Evolutionary conservation across 37 sponge, comb jelly and placozoan genomes (phyloP).

Genomic region (Halisarca cf. caerulea): DNA sequence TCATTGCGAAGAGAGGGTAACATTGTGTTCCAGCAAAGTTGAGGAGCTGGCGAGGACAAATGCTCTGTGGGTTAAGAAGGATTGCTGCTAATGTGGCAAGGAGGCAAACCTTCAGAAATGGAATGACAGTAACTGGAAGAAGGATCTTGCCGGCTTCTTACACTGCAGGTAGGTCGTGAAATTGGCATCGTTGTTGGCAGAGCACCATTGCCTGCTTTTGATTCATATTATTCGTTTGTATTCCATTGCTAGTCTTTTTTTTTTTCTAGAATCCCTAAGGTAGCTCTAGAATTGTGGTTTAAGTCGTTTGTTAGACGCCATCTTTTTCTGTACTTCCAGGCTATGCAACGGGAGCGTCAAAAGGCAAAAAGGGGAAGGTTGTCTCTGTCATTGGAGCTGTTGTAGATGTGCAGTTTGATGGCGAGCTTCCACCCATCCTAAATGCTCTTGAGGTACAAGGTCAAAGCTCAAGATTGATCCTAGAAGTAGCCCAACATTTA

Average conservation of each 20-base stretch:
- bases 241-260: no score
- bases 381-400: conserved; percentile 99
- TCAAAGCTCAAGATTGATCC: conserved; percentile 72
- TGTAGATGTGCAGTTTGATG: conserved; percentile 98
- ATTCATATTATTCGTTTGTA: no score
- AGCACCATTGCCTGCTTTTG: no score
- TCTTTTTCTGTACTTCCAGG: conserved; percentile 9
- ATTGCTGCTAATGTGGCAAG: not conserved
- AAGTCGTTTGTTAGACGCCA: not conserved
- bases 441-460: conserved; percentile 93
- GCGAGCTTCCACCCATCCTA: conserved; percentile 95
- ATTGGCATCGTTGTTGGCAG: no score
- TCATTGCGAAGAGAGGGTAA: not conserved
- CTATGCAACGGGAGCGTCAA: conserved; percentile 21
- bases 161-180: conserved; percentile 13
- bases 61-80: not conserved
- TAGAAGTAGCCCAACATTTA: conserved; percentile 98
- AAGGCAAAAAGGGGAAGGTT: conserved; percentile 66
- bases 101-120: not conserved
- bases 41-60: not conserved
- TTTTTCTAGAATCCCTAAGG: no score
- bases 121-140: not conserved
- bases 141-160: not conserved
- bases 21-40: not conserved
- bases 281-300: no score